Evolutionary conservation across 2,888 invertebrate species (phyloP).

Genomic region (Cordylochernes scorpioides): DNA sequence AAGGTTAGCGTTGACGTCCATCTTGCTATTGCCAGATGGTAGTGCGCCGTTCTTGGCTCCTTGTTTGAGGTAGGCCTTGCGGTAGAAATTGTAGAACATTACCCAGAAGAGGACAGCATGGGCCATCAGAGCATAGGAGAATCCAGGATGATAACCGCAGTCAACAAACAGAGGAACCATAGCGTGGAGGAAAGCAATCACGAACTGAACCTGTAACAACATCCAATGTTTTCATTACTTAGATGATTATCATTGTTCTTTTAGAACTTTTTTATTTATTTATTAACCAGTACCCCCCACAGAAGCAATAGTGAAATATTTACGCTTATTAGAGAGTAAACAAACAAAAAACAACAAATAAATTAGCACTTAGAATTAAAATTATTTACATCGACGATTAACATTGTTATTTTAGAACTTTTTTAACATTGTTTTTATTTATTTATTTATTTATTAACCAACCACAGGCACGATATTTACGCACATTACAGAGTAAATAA

Average conservation of each 20-base stretch:
- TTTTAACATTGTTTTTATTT: too few species aligned
- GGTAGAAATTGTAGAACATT: constrained; percentile 24
- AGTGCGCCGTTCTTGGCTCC: too few species aligned
- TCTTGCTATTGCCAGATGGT: too few species aligned
- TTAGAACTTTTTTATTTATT: background rate
- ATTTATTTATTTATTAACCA: too few species aligned
- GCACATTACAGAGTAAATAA: too few species aligned
- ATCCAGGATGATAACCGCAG: constrained; percentile 22
- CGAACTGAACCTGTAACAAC: constrained; percentile 12
- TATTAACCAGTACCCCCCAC: background rate
- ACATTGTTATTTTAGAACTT: too few species aligned
- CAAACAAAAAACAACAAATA: too few species aligned
- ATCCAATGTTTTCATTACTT: background rate
- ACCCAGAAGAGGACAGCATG: constrained; percentile 23
- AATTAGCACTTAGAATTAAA: too few species aligned
- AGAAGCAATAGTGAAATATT: background rate
- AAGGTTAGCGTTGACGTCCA: too few species aligned
- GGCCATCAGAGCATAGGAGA: constrained; percentile 23
- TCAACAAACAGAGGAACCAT: constrained; percentile 19
- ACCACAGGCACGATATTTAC: too few species aligned
- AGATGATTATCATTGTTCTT: background rate
- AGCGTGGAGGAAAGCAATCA: constrained; percentile 13
- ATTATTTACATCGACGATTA: too few species aligned
- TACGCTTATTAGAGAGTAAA: too few species aligned
- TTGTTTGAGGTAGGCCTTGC: constrained; percentile 19